phyloP scores from a whole-genome alignment of 2,113 vertebrate species.

The Sprattus sprattus region DNA sequence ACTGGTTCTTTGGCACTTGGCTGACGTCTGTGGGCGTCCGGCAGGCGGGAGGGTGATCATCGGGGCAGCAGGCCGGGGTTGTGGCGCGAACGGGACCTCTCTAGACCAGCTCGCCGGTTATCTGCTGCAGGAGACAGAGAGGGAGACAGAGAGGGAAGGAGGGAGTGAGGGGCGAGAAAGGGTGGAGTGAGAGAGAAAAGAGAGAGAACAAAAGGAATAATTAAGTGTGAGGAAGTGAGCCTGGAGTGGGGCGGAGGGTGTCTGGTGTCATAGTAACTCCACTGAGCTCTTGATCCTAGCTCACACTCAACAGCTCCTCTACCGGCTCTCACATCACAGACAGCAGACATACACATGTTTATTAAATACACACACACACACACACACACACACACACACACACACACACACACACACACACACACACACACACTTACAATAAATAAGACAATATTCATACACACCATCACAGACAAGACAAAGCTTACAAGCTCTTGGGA shows the following conservation, averaged over 20 bases:
- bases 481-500: background rate
- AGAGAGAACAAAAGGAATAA: conserved; percentile 66
- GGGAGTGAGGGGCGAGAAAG: conserved; percentile 26
- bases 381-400: conserved; percentile 56
- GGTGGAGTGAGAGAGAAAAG: background rate
- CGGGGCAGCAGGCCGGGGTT: conserved; percentile 80
- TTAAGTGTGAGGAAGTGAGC: conserved; percentile 58
- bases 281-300: conserved; percentile 65
- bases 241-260: conserved; percentile 64
- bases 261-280: conserved; percentile 76
- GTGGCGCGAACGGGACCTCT: conserved; percentile 96
- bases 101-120: conserved; percentile 86
- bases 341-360: conserved; percentile 56
- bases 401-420: conserved; percentile 50
- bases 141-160: background rate
- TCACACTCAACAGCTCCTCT: conserved; percentile 75
- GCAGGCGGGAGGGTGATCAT: conserved; percentile 61
- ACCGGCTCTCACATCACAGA: conserved; percentile 75
- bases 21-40: conserved; percentile 60
- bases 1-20: conserved; percentile 73
- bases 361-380: conserved; percentile 26
- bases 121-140: conserved; percentile 69
- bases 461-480: background rate
- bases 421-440: conserved; percentile 55
- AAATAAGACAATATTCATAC: conserved; percentile 38